Base-by-base conservation (phyloP, 1,140 invertebrate genomes). In the Trissolcus basalis region DNA sequence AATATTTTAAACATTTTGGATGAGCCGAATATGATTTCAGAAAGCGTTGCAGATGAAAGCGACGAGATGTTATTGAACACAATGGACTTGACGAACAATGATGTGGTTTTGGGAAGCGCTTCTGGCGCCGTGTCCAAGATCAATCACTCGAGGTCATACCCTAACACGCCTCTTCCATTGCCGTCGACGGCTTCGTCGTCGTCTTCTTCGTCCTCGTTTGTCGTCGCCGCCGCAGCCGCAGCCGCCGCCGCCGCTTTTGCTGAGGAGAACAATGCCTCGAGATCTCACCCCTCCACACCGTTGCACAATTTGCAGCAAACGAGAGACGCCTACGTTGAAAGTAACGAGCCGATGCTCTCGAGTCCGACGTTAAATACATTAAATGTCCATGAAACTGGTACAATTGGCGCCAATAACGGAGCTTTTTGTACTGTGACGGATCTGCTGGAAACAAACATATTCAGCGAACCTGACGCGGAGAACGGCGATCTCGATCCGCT, bases 281-380 rank as follows among this genome's bases (percentile, higher is more conserved):
- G 85, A 49, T 89, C 89, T 0, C 87, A 88, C 59, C 86, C 88
- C 0, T 83, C 87, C 0, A 89, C 89, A 1, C 89, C 89, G 1
- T 48, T 86, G 13, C 83, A 87, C 33, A 83, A 80, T 39, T 39
- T 84, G 1, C 81, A 82, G 19, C 77, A 80, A 35, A 65, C 78
- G 0, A 78, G 81, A 7, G 83, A 86, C 1, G 67, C 59, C 32
- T 87, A 87, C 64, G 63, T 78, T 1, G 86, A 87, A 45, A 83
- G 76, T 15, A 86, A 85, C 47, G 86, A 88, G 41, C 86, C 86
- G 0, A 87, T 89, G 82, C 64, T 89, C 0, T 88, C 86, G n/a
- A 88, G 81, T 74, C 85, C 87, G 0, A 87, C 85, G 0, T 47
- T 89, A 2, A 88, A 86, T 68, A 86, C 87, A 36, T 64, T 88